phyloP scores from a whole-genome alignment of 2,797 vertebrate species.

The Myotis vivesi region DNA sequence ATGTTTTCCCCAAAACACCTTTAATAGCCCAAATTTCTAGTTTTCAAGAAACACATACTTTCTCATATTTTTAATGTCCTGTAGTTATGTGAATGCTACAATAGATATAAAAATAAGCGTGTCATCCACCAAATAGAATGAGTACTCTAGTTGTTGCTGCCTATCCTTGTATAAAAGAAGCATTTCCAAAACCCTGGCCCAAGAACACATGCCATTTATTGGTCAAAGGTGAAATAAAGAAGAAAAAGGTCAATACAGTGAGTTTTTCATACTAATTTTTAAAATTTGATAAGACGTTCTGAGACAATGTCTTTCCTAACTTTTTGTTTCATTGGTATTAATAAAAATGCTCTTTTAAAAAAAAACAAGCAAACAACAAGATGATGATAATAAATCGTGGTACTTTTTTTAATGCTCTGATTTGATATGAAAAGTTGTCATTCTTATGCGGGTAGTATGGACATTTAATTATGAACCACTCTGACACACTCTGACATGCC shows the following conservation, averaged over 20 bases:
- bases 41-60: background rate
- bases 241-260: background rate
- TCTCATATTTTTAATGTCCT: conserved; percentile 14
- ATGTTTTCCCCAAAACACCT: background rate
- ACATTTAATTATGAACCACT: background rate
- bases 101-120: background rate
- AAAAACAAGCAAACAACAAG: background rate
- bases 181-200: background rate
- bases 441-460: background rate
- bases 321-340: background rate
- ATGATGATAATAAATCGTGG: background rate
- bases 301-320: background rate
- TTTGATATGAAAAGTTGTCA: background rate
- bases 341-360: background rate
- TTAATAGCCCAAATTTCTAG: background rate
- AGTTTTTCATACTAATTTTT: background rate
- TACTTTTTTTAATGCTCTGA: background rate
- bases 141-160: background rate
- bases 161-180: background rate
- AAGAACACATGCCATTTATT: background rate
- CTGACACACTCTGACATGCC: background rate
- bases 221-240: background rate
- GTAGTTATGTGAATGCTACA: background rate
- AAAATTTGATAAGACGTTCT: background rate
- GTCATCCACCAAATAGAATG: background rate